Conservation (phyloP, 1,140 invertebrate genomes). For the Neuroterus valhalla region DNA sequence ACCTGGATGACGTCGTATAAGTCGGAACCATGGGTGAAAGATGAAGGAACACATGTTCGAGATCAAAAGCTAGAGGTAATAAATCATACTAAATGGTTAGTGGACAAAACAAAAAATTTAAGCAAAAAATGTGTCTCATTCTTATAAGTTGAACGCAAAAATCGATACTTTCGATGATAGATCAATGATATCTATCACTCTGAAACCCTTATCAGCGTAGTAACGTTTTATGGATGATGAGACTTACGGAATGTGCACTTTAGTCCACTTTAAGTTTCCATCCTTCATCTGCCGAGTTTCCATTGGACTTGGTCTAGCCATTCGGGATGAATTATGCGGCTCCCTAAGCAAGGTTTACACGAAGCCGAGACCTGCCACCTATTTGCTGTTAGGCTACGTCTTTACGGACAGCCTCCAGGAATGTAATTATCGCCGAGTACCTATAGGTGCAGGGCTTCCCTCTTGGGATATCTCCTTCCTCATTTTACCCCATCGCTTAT, state of each 20-base stretch:
- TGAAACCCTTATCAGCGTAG: neutral
- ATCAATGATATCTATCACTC: neutral
- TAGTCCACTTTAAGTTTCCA: conserved; percentile 3
- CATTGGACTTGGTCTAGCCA: conserved; percentile 6
- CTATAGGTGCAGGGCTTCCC: conserved; percentile 7
- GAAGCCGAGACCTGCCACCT: conserved; percentile 14
- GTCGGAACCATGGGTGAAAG: no score
- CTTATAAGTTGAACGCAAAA: neutral
- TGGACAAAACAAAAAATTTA: no score
- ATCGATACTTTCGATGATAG: neutral
- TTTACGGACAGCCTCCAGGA: conserved; percentile 22
- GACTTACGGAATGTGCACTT: neutral
- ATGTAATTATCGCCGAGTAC: conserved; percentile 22
- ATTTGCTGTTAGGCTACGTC: conserved; percentile 20
- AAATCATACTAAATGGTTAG: no score
- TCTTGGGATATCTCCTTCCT: neutral
- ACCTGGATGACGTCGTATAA: no score
- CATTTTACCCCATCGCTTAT: conserved; percentile 22
- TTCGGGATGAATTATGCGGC: conserved; percentile 23
- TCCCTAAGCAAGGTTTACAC: conserved; percentile 19
- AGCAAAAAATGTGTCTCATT: no score
- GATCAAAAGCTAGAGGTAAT: no score
- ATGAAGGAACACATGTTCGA: no score
- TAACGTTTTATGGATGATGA: neutral
- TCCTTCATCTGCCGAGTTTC: neutral